Conservation (phyloP, 2,797 vertebrate species). For the Cheirogaleus major region DNA sequence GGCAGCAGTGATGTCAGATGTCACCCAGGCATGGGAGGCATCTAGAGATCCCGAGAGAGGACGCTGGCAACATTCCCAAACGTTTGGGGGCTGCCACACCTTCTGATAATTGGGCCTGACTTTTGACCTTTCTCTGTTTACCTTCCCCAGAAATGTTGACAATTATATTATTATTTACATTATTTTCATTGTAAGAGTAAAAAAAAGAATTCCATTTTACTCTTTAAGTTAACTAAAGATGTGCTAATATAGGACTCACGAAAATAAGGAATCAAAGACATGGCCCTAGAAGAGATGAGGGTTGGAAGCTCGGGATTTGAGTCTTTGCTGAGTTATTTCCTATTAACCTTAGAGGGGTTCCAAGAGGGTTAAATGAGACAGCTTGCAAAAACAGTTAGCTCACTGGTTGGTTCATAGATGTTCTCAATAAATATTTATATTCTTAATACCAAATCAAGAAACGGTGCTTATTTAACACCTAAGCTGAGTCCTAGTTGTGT, state of each 20-base stretch:
- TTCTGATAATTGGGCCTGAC: neutral
- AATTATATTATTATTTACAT: conserved; percentile 28
- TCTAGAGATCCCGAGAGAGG: neutral
- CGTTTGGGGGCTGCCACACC: neutral
- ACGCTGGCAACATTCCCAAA: neutral
- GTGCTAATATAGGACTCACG: neutral
- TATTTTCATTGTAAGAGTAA: neutral
- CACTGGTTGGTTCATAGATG: neutral
- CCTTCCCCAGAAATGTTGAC: neutral
- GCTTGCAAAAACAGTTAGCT: neutral
- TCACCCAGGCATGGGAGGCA: neutral
- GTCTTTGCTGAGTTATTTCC: neutral
- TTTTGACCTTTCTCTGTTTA: conserved; percentile 15
- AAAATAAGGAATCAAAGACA: neutral
- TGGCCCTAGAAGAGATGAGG: neutral
- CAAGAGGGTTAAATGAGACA: neutral
- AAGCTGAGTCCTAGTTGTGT: neutral
- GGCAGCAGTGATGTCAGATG: neutral
- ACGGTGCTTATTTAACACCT: neutral
- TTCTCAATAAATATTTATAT: neutral
- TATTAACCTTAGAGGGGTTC: neutral
- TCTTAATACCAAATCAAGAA: neutral
- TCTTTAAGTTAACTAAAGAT: neutral
- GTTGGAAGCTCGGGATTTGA: conserved; percentile 52
- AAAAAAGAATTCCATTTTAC: neutral